A percentile compares a stretch with the other conserved stretches of the same genome.
These are phyloP conservation scores for Synanthedon formicaeformis DNA, from an alignment of 2,888 invertebrate genomes.

Conservation along the genomic window DNA sequence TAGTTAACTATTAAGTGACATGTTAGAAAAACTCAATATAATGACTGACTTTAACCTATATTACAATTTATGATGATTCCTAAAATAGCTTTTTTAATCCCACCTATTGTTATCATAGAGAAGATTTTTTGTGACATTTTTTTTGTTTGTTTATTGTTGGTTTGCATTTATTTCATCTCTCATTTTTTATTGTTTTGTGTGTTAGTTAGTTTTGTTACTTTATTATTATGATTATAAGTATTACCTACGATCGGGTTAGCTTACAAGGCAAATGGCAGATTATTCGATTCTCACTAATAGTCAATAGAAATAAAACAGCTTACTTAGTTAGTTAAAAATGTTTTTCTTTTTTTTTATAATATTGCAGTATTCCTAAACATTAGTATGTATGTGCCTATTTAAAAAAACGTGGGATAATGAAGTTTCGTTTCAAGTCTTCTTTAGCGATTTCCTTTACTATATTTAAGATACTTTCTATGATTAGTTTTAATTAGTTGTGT, in stretches of 20 bases:
- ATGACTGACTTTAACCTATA: too few relatives aligned
- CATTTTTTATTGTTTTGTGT: not conserved
- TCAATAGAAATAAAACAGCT: too few relatives aligned
- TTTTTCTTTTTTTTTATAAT: not conserved
- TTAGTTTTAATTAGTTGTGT: too few relatives aligned
- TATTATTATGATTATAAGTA: not conserved
- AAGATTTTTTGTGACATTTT: slow-evolving; percentile 26
- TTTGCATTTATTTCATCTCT: slow-evolving; percentile 34
- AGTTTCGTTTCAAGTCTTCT: too few relatives aligned
- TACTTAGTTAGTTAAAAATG: not conserved
- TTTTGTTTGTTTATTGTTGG: slow-evolving; percentile 18
- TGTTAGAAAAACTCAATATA: too few relatives aligned
- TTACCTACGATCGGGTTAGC: not conserved
- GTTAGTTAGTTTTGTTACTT: not conserved
- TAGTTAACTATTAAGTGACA: too few relatives aligned
- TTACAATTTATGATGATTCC: slow-evolving; percentile 6
- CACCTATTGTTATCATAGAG: slow-evolving; percentile 37
- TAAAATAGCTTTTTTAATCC: slow-evolving; percentile 39
- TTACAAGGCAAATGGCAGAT: too few relatives aligned
- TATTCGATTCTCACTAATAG: too few relatives aligned
- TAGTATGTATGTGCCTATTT: too few relatives aligned
- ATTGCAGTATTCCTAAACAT: not conserved
- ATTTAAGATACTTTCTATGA: too few relatives aligned
- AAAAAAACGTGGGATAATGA: too few relatives aligned
- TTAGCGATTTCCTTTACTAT: too few relatives aligned